Evolutionary conservation across 92 coral and sea anemone species (phyloP).

Genomic region (Zoanthus sociatus): DNA sequence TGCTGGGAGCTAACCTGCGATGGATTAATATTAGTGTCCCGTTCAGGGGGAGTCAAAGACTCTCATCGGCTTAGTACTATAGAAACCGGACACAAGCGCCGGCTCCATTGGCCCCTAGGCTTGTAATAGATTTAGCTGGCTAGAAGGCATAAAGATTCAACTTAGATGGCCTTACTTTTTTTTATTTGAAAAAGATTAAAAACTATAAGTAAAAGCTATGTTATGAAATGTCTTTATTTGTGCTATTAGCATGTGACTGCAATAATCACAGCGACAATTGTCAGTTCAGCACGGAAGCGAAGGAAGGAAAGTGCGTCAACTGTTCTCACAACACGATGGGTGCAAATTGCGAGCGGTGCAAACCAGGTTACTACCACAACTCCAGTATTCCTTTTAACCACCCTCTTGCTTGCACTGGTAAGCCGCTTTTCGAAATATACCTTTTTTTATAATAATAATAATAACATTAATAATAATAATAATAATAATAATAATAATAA

Average conservation of each 20-base stretch:
- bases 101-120: no score
- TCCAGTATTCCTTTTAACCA: slow-evolving; percentile 63
- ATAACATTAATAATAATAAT: no score
- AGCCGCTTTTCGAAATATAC: slow-evolving; percentile 1
- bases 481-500: no score
- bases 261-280: slow-evolving; percentile 81
- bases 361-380: slow-evolving; percentile 74
- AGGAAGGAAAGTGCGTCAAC: slow-evolving; percentile 80
- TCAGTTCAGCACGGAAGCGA: slow-evolving; percentile 70
- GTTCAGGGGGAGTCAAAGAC: no score
- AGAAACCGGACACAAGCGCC: no score
- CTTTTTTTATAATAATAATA: no score
- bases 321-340: slow-evolving; percentile 94
- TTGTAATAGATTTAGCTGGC: no score
- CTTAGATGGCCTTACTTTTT: no score
- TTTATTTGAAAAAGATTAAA: not conserved
- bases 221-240: not conserved
- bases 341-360: slow-evolving; percentile 75
- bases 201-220: not conserved
- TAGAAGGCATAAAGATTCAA: no score
- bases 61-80: no score
- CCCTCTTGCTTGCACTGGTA: slow-evolving; percentile 82
- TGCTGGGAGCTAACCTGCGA: no score
- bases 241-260: slow-evolving; percentile 76
- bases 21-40: no score